Evolutionary conservation across 2,888 invertebrate genomes (phyloP), one percentile per base, ranked within the genome.

Genomic region (Lasioglossum figueresi): DNA sequence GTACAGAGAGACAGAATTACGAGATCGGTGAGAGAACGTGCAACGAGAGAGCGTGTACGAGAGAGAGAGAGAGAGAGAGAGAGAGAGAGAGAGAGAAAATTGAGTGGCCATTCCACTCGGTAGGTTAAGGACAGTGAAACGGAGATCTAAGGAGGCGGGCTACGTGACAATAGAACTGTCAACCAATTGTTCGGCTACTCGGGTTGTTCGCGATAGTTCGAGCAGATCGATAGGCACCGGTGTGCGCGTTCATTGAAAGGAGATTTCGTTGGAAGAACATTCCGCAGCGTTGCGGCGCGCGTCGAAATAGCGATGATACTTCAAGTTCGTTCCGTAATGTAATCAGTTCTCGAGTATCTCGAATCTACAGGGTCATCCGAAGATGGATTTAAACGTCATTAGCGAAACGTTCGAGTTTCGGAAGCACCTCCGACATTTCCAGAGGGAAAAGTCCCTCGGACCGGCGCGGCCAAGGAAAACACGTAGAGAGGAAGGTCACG

Each of bases 171-270:
- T 88, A 82, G 85, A 72, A 83, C 86, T 89, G 90, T 89, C 88
- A 87, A 86, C 89, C 90, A 84, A 91, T 91, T 92, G 91, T 91
- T 92, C 90, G 77, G 75, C 87, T 81, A 84, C 72, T 59, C 80
- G 48, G 66, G 78, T 52, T 75, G 81, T 75, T 72, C 56, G 79
- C 63, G 86, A 84, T 85, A 87, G 83, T 83, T 81, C 71, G 84
- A 75, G 73, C 71, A 80, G 83, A 88, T 91, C 92, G 88, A 92
- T 91, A 84, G 88, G 78, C 80, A 48, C 43, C 80, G 79, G 78
- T 74, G 83, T 76, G 43, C 74, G 84, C 56, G 56, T 77, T 82
- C 91, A 74, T 82, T 83, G 86, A 86, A 88, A 86, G 85, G 91
- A 85, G 87, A 89, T 88, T 85, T 80, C 63, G 80, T 83, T 84